A percentile compares a stretch with the other conserved stretches of the same genome.
Evolutionary conservation across 2,113 vertebrate species (phyloP).

Genomic region (Plectropomus leopardus): DNA sequence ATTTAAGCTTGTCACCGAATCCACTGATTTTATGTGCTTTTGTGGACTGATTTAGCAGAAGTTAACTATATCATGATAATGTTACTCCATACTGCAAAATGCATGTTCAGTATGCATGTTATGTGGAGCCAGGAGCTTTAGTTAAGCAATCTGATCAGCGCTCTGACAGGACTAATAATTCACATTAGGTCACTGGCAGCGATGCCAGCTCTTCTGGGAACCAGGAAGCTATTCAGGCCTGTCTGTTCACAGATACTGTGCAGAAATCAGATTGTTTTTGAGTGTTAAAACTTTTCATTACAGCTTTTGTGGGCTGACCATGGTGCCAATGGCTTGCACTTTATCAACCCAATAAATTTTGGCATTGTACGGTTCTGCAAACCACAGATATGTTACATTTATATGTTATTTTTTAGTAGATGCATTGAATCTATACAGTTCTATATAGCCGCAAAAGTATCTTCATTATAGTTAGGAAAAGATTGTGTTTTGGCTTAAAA

Average conservation of each 20-base stretch:
- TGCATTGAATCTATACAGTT: too few relatives aligned
- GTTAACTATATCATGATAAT: too few relatives aligned
- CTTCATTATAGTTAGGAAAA: too few relatives aligned
- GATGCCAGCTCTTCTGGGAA: neutral
- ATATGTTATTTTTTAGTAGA: too few relatives aligned
- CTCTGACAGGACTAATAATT: neutral
- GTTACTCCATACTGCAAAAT: neutral
- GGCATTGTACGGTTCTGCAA: too few relatives aligned
- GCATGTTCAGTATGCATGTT: neutral
- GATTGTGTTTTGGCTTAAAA: too few relatives aligned
- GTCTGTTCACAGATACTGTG: too few relatives aligned
- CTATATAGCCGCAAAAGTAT: too few relatives aligned
- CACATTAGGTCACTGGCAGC: neutral
- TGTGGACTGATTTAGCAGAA: neutral
- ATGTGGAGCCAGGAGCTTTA: neutral
- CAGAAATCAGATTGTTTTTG: neutral
- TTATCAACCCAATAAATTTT: too few relatives aligned
- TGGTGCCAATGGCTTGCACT: neutral
- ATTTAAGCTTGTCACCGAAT: neutral
- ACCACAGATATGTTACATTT: too few relatives aligned
- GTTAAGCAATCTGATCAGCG: neutral
- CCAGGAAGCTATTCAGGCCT: neutral
- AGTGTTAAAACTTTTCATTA: neutral
- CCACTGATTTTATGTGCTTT: neutral
- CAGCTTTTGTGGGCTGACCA: neutral